Evolutionary conservation across 1,140 invertebrate species (phyloP).

Genomic region (Drosophila nannoptera): DNA sequence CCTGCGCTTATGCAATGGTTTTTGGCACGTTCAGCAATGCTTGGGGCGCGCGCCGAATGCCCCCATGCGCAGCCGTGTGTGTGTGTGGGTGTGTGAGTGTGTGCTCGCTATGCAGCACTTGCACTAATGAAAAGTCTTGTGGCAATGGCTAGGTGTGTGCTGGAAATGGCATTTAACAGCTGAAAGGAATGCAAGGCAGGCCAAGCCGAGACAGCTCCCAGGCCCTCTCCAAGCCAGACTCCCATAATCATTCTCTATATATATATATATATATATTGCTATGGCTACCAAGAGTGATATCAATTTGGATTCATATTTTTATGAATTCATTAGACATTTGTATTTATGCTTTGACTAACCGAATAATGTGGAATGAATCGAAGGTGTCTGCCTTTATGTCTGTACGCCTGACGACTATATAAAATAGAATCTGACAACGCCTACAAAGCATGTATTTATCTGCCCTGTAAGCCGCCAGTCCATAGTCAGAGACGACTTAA

Average conservation of each 20-base stretch:
- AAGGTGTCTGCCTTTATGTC: too few relatives aligned
- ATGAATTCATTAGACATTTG: not conserved
- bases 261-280: not conserved
- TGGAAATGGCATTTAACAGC: conserved; percentile 10
- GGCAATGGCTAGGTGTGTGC: conserved; percentile 24
- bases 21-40: conserved; percentile 70
- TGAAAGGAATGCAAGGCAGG: not conserved
- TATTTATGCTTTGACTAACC: too few relatives aligned
- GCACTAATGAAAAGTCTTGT: conserved; percentile 72
- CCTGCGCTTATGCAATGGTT: conserved; percentile 71
- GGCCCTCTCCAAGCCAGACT: conserved; percentile 8
- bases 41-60: conserved; percentile 48
- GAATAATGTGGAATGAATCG: too few relatives aligned
- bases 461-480: not conserved
- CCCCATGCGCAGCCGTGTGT: conserved; percentile 5
- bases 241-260: not conserved
- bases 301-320: not conserved
- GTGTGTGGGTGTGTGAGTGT: conserved; percentile 18
- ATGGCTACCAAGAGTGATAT: not conserved
- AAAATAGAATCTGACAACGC: too few relatives aligned
- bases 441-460: not conserved
- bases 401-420: too few relatives aligned
- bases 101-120: conserved; percentile 58
- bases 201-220: conserved; percentile 15
- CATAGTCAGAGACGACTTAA: conserved; percentile 21